Evolutionary conservation across 2,113 vertebrate species (phyloP).

Genomic region (Lutjanus erythropterus): DNA sequence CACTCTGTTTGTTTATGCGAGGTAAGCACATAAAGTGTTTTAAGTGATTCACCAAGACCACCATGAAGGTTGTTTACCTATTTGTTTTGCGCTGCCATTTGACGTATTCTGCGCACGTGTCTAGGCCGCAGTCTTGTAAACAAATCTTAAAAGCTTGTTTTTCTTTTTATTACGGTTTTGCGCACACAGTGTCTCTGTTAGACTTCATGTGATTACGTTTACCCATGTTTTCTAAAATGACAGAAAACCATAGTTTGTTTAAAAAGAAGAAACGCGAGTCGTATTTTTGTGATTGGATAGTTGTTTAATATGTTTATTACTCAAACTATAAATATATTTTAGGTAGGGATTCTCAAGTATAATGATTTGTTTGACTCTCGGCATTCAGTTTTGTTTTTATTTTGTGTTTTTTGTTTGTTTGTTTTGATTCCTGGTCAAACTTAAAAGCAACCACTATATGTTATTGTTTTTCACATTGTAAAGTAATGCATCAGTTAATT

Average conservation of each 20-base stretch:
- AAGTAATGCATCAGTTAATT: background rate
- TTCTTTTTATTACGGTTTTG: background rate
- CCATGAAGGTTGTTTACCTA: slow-evolving; percentile 10
- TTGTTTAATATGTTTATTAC: background rate
- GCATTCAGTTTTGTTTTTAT: background rate
- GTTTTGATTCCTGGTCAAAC: too few species aligned
- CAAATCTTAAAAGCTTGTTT: slow-evolving; percentile 40
- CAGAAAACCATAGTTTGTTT: background rate
- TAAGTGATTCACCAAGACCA: background rate
- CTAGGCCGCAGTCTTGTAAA: slow-evolving; percentile 60
- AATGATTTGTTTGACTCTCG: background rate
- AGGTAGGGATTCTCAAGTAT: background rate
- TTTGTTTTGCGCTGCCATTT: slow-evolving; percentile 30
- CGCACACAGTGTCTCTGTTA: background rate
- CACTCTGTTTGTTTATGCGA: slow-evolving; percentile 96
- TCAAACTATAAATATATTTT: background rate
- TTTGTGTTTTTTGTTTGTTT: too few species aligned
- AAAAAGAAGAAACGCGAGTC: background rate
- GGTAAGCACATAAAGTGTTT: slow-evolving; percentile 84
- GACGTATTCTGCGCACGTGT: slow-evolving; percentile 48
- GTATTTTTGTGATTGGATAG: background rate
- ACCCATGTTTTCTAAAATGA: background rate
- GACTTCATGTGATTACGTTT: background rate
- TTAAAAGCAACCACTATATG: too few species aligned
- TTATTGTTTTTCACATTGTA: background rate